Conservation (phyloP, 2,888 invertebrate species). For the Anticlea derivata region DNA sequence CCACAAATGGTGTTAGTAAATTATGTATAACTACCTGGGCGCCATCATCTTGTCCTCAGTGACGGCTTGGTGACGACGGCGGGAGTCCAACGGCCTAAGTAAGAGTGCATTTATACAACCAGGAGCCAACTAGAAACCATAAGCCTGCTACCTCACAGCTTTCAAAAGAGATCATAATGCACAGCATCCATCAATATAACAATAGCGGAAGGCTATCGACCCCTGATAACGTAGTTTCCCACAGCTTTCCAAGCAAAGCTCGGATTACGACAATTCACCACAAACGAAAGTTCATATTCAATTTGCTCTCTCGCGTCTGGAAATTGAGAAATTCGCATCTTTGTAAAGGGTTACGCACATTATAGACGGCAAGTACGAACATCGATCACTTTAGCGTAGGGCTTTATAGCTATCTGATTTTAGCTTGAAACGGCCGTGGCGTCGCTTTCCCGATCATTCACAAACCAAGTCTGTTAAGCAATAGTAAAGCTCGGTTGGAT, state of each 20-base stretch:
- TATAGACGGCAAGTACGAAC: conserved; percentile 5
- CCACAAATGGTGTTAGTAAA: too few relatives aligned
- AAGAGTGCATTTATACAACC: too few relatives aligned
- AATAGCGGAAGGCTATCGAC: conserved; percentile 20
- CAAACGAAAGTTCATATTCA: conserved; percentile 67
- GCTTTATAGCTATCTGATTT: background rate
- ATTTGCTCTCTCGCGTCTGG: conserved; percentile 54
- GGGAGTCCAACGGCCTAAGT: too few relatives aligned
- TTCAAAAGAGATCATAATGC: conserved; percentile 9
- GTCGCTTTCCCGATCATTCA: background rate
- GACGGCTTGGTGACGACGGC: too few relatives aligned
- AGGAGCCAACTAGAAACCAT: too few relatives aligned
- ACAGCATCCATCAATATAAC: conserved; percentile 13
- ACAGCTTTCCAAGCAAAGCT: conserved; percentile 48
- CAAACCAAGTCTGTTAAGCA: background rate
- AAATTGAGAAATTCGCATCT: conserved; percentile 55
- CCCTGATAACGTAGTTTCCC: conserved; percentile 43
- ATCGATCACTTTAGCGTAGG: conserved; percentile 6
- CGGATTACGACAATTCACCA: conserved; percentile 52
- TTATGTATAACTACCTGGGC: too few relatives aligned
- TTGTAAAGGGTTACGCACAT: conserved; percentile 35
- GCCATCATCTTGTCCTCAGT: too few relatives aligned
- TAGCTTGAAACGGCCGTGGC: background rate
- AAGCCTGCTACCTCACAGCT: background rate
- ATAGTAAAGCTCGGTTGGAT: too few relatives aligned